Evolutionary conservation across 2,113 vertebrate genomes (phyloP).

Genomic region (Mus pahari): DNA sequence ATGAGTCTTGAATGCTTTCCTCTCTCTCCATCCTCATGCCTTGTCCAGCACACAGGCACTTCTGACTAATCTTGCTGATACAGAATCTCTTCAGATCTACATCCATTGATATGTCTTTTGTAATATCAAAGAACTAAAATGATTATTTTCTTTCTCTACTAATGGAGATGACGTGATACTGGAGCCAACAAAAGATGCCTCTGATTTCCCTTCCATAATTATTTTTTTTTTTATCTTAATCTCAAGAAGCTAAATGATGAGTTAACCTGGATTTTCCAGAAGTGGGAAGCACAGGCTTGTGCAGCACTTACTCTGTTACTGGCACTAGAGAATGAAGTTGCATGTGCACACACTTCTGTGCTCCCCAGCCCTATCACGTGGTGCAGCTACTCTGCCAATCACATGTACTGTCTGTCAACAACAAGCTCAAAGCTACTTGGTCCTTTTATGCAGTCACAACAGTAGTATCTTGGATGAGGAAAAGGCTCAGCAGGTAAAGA

Average conservation of each 20-base stretch:
- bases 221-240: slow-evolving; percentile 24
- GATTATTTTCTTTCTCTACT: slow-evolving; percentile 58
- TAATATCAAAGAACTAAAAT: slow-evolving; percentile 67
- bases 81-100: slow-evolving; percentile 60
- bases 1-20: neutral
- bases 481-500: no score
- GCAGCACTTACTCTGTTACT: neutral
- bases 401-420: neutral
- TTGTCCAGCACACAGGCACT: neutral
- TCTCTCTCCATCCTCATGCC: neutral
- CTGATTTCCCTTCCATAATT: slow-evolving; percentile 45
- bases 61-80: slow-evolving; percentile 34
- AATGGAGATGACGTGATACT: slow-evolving; percentile 21
- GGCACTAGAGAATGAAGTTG: slow-evolving; percentile 25
- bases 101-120: slow-evolving; percentile 55
- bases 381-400: neutral
- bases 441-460: slow-evolving; percentile 47
- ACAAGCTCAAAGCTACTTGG: neutral
- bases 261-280: slow-evolving; percentile 36
- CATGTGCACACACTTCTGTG: neutral
- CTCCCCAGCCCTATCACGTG: neutral
- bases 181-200: slow-evolving; percentile 29
- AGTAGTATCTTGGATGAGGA: neutral
- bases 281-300: neutral
- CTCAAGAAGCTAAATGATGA: slow-evolving; percentile 43